Evolutionary conservation across 2,113 vertebrate species (phyloP).

Genomic region (Euleptes europaea): DNA sequence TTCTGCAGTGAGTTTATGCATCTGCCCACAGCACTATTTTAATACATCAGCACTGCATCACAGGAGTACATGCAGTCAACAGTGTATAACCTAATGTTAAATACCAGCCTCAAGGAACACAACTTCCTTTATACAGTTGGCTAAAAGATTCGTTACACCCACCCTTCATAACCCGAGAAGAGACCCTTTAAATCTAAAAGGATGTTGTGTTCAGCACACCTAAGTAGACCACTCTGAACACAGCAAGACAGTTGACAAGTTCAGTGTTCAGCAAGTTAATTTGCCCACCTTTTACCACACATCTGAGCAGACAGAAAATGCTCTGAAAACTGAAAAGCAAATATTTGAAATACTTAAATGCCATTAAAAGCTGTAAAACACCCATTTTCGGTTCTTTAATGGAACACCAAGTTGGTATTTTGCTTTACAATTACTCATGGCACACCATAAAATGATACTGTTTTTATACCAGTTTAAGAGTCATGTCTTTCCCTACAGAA

Average conservation of each 20-base stretch:
- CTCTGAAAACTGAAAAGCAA: conserved; percentile 15
- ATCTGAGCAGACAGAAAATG: background rate
- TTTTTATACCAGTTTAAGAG: conserved; percentile 2
- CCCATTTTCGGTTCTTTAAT: background rate
- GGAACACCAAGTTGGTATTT: background rate
- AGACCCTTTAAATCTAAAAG: background rate
- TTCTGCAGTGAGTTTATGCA: conserved; percentile 25
- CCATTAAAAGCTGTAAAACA: background rate
- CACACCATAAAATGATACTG: background rate
- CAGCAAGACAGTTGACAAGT: conserved; percentile 16
- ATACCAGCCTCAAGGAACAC: conserved; percentile 13
- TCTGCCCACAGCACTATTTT: conserved; percentile 2
- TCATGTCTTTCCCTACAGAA: background rate
- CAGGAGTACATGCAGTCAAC: background rate
- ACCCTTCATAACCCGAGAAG: conserved; percentile 1
- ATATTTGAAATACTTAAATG: conserved; percentile 8
- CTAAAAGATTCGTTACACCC: background rate
- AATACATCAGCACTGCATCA: background rate
- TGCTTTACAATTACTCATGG: background rate
- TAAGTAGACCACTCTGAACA: background rate
- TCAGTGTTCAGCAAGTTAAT: background rate
- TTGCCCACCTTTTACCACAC: background rate
- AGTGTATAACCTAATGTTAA: background rate
- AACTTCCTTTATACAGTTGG: conserved; percentile 19
- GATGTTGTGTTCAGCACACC: background rate